Percentiles rank a stretch among this genome's conserved stretches.
Conservation (phyloP, 1,140 invertebrate genomes). For the Oryctes rhinoceros region DNA sequence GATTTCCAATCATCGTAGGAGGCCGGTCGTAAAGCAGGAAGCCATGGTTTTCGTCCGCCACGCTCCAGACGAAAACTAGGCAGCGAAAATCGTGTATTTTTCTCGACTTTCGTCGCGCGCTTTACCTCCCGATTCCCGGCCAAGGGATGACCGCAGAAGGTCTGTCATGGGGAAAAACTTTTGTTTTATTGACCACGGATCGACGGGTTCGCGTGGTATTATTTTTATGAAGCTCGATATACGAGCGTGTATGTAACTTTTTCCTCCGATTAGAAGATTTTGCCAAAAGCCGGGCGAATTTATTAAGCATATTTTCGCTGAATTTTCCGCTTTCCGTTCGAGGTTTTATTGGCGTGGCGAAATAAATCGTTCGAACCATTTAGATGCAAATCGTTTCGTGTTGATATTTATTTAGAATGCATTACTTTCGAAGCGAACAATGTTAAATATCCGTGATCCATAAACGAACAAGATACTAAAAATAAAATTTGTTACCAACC, state of each 20-base stretch:
- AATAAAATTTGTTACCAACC: too few relatives aligned
- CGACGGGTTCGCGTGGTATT: slow-evolving; percentile 20
- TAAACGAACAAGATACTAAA: too few relatives aligned
- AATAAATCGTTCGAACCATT: not conserved
- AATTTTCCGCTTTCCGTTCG: slow-evolving; percentile 4
- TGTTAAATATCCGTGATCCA: too few relatives aligned
- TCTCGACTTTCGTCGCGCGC: not conserved
- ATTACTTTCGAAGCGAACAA: too few relatives aligned
- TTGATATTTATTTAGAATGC: not conserved
- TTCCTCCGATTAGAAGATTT: not conserved
- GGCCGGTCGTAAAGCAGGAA: slow-evolving; percentile 21
- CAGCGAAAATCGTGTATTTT: slow-evolving; percentile 17
- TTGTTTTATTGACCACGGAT: slow-evolving; percentile 36
- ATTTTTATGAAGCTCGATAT: slow-evolving; percentile 35
- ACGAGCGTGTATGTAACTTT: slow-evolving; percentile 8
- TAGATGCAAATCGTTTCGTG: not conserved
- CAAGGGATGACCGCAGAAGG: slow-evolving; percentile 23
- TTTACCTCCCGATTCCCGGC: not conserved
- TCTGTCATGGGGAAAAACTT: slow-evolving; percentile 14
- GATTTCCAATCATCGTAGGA: slow-evolving; percentile 24
- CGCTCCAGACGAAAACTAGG: not conserved
- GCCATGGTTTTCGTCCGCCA: not conserved
- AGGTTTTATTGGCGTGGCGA: not conserved
- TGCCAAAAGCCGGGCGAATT: slow-evolving; percentile 20
- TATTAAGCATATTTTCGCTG: slow-evolving; percentile 34